Evolutionary conservation across 2,888 invertebrate genomes (phyloP), one percentile per base, ranked within the genome.

Genomic region (Leucophenga montana): DNA sequence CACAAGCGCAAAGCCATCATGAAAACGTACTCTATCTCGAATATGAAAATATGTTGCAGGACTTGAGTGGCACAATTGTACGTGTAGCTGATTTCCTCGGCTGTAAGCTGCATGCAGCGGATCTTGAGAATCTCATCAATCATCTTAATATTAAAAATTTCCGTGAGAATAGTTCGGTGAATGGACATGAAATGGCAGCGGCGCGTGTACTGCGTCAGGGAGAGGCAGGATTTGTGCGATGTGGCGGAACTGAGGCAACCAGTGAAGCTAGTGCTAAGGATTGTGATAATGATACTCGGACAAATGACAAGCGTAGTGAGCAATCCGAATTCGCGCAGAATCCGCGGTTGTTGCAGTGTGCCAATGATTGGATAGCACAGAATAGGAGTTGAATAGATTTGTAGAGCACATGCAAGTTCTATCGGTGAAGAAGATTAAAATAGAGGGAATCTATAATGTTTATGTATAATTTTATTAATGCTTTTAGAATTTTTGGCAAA

Each of bases 101-200:
- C 54, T 93, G 92, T 84, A 79, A 87, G 0, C 90, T 92, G 71
- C 90, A 89, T 0, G 88, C 90, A 0, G 90, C 91, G 20, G 91
- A 95, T 84, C 85, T 95, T 0, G 84, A 89, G 0, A 88, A 89
- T 20, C 89, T 97, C 3, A 91, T 91, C 11, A 88, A 93, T 8
- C 95, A 97, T 85, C 91, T 97, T 71, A 91, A 92, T 81, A 95
- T 98, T 74, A 91, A 93, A 11, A 94, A 92, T 85, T 97, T 98
- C 89, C 93, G 94, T 75, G 91, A 92, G 14, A 97, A 97, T 89
- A 91, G 92, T 62, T 93, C 94, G 6, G 93, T 96, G 0, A 97
- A 97, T 85, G 91, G 90, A 65, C 91, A 93, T 71, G 90, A 92
- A 64, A 90, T 94, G 84, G 90, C 90, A 77, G 90, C 91, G 0